Evolutionary conservation across 2,888 invertebrate species (phyloP), one percentile per base, ranked within the genome.

Genomic region (Laspeyria flexula): DNA sequence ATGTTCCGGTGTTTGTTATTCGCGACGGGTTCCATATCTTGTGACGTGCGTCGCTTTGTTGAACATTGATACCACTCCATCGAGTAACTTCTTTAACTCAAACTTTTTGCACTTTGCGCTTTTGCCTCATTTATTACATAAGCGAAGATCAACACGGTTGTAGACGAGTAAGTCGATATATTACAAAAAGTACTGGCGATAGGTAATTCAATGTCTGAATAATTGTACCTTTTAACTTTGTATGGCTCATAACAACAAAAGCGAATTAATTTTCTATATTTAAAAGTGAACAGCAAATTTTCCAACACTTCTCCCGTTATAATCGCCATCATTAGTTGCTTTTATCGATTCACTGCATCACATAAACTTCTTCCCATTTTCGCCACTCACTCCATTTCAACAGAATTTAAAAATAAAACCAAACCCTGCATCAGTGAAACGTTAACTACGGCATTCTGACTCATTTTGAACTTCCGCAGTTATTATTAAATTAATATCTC

Each of bases 1-100:
- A 88, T 78, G 88, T 85, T 83, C 84, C 82, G 82, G 77, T 85
- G 83, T 85, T 90, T 90, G 82, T 84, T 85, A 90, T 88, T 88
- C 88, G 79, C 79, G 72, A 71, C 67, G 63, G 55, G 61, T 53
- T 58, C 66, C 76, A 77, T 68, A 71, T 77, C 72, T 74, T 65
- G 73, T 85, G 85, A 86, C 87, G 85, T 80, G 79, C 65, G 61
- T 64, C 55, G 80, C 79, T 77, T 81, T 79, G 79, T 81, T 83
- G 71, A 79, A 71, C 73, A 65, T 72, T 65, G 65, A 61, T 67
- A 66, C 52, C 60, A 64, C 67, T 64, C 67, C 66, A 75, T 61
- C 48, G 60, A 54, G 37, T 54, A 47, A 52, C 60, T 62, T 57
- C 50, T 61, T 65, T 61, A 49, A 58, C 58, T 69, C 64, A 65